Conservation (phyloP, 2,797 vertebrate species). For the Pangasius mekongensis region DNA sequence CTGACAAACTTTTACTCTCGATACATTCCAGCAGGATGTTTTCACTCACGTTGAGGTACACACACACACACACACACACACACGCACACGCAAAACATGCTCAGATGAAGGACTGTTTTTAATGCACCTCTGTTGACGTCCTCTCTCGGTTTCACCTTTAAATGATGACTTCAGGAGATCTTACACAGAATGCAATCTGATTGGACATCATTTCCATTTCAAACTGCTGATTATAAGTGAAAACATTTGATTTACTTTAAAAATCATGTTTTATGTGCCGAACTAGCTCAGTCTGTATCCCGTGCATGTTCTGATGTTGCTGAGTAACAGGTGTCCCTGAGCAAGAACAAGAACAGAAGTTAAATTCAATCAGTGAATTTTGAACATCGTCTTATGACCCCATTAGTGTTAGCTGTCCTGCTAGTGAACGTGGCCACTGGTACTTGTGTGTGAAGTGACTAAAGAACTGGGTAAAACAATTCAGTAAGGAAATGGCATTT, state of each 20-base stretch:
- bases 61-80: neutral
- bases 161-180: neutral
- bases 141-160: neutral
- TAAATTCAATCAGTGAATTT: neutral
- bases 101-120: neutral
- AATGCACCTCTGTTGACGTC: neutral
- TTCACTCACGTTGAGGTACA: slow-evolving; percentile 63
- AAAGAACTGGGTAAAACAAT: neutral
- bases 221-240: neutral
- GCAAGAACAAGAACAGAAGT: neutral
- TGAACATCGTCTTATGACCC: neutral
- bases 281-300: no score
- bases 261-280: no score
- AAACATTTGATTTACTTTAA: neutral
- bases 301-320: no score
- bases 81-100: neutral
- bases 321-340: neutral
- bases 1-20: slow-evolving; percentile 69
- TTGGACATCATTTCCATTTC: neutral
- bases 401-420: neutral
- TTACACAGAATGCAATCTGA: neutral
- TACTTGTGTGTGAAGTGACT: neutral
- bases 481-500: neutral
- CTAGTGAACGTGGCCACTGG: neutral
- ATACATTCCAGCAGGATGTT: slow-evolving; percentile 80